Conservation (phyloP, 2,797 vertebrate species). For the Zenarchopterus dispar region DNA sequence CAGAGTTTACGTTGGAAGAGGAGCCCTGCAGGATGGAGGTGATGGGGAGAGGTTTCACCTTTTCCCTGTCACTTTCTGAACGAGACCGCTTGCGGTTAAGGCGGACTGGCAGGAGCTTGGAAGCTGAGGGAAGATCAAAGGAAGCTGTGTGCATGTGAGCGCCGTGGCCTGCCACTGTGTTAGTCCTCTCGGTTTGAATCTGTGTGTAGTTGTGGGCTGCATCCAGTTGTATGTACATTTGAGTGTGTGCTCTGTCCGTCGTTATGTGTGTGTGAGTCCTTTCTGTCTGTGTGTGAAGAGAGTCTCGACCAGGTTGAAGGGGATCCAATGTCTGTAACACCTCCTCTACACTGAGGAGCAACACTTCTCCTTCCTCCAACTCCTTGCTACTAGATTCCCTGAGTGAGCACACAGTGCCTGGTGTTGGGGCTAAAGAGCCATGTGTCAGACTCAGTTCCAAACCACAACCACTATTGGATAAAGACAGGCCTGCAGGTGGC, state of each 20-base stretch:
- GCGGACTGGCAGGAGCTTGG: slow-evolving; percentile 86
- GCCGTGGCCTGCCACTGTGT: slow-evolving; percentile 82
- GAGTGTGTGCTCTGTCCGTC: slow-evolving; percentile 80
- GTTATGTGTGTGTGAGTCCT: slow-evolving; percentile 77
- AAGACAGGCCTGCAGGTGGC: slow-evolving; percentile 66
- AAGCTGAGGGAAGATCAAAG: slow-evolving; percentile 83
- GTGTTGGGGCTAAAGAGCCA: slow-evolving; percentile 69
- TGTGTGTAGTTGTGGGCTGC: slow-evolving; percentile 82
- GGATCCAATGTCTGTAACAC: slow-evolving; percentile 92
- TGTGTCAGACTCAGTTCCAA: slow-evolving; percentile 71
- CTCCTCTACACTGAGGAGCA: slow-evolving; percentile 93
- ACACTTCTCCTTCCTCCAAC: slow-evolving; percentile 90
- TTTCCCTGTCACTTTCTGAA: slow-evolving; percentile 97
- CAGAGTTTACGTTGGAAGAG: slow-evolving; percentile 78
- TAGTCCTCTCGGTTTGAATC: slow-evolving; percentile 75
- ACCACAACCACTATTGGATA: slow-evolving; percentile 64
- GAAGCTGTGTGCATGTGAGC: slow-evolving; percentile 80
- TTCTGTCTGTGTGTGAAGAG: slow-evolving; percentile 80
- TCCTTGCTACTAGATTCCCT: slow-evolving; percentile 85
- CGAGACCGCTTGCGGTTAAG: slow-evolving; percentile 93
- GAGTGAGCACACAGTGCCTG: slow-evolving; percentile 84
- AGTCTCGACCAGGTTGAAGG: slow-evolving; percentile 86
- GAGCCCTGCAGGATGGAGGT: slow-evolving; percentile 94
- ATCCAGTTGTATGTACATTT: slow-evolving; percentile 83
- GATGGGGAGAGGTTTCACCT: slow-evolving; percentile 95